Conservation (phyloP, 2,113 vertebrate species). For the Sturnira hondurensis region DNA sequence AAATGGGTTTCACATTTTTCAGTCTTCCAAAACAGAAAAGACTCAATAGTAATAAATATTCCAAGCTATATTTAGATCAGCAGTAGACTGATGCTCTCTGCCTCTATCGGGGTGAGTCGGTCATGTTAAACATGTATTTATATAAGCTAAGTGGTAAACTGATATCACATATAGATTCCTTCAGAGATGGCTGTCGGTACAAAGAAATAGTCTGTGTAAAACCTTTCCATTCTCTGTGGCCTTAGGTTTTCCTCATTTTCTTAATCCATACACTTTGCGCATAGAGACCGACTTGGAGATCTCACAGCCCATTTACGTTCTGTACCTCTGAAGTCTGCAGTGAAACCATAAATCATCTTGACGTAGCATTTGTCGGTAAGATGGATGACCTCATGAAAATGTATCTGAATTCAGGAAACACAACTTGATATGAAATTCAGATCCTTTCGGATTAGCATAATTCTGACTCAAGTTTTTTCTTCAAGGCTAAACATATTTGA, state of each 20-base stretch:
- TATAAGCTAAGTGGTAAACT: background rate
- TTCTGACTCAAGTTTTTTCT: slow-evolving; percentile 16
- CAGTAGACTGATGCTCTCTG: background rate
- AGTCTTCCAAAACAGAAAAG: background rate
- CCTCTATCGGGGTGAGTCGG: background rate
- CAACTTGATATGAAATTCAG: slow-evolving; percentile 35
- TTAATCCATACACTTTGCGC: background rate
- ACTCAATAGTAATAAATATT: background rate
- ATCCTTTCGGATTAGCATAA: slow-evolving; percentile 7
- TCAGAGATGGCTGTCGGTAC: background rate
- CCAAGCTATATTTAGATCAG: background rate
- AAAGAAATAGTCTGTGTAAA: background rate
- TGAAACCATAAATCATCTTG: slow-evolving; percentile 31
- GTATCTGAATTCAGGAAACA: slow-evolving; percentile 26
- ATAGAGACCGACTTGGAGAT: background rate
- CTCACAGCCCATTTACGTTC: slow-evolving; percentile 21
- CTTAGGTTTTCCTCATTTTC: background rate
- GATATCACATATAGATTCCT: background rate
- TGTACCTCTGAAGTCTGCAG: background rate
- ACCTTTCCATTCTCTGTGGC: background rate
- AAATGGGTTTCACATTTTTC: background rate
- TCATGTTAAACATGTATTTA: background rate
- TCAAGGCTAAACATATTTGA: slow-evolving; percentile 25
- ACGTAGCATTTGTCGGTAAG: slow-evolving; percentile 31
- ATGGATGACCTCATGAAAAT: background rate